phyloP scores from a whole-genome alignment of 2,888 invertebrate genomes.

The Melolontha melolontha region DNA sequence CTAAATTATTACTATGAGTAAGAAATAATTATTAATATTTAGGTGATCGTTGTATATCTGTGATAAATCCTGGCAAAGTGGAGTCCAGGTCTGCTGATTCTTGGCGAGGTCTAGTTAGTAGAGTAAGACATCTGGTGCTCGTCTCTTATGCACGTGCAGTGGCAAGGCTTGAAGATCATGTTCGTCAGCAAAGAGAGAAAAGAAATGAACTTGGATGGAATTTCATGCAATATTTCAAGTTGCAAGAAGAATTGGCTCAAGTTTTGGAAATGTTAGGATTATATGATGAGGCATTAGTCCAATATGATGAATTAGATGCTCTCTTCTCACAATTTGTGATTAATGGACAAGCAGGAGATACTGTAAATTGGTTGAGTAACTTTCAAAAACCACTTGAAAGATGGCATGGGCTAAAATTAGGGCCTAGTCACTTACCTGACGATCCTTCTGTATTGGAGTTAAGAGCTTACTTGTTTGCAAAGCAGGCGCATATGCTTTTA shows the following conservation, averaged over 20 bases:
- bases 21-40: conserved; percentile 13
- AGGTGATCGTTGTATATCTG: conserved; percentile 85
- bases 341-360: conserved; percentile 90
- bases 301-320: conserved; percentile 97
- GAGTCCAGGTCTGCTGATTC: conserved; percentile 92
- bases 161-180: conserved; percentile 88
- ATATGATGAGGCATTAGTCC: conserved; percentile 93
- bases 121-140: conserved; percentile 85
- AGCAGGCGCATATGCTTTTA: conserved; percentile 89
- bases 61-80: conserved; percentile 90
- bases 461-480: conserved; percentile 91
- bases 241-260: conserved; percentile 95
- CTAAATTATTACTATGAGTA: conserved; percentile 3
- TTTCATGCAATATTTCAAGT: conserved; percentile 93
- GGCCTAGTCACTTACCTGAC: conserved; percentile 73
- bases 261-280: conserved; percentile 94
- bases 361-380: conserved; percentile 84
- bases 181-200: conserved; percentile 89
- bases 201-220: conserved; percentile 93
- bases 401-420: conserved; percentile 86
- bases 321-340: conserved; percentile 96
- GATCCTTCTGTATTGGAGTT: conserved; percentile 85
- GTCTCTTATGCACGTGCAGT: conserved; percentile 89
- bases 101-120: conserved; percentile 86
- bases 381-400: conserved; percentile 84